A percentile compares a stretch with the other conserved stretches of the same genome.
Evolutionary conservation across 1,140 invertebrate species (phyloP).

Genomic region (Heliothis subflexa): DNA sequence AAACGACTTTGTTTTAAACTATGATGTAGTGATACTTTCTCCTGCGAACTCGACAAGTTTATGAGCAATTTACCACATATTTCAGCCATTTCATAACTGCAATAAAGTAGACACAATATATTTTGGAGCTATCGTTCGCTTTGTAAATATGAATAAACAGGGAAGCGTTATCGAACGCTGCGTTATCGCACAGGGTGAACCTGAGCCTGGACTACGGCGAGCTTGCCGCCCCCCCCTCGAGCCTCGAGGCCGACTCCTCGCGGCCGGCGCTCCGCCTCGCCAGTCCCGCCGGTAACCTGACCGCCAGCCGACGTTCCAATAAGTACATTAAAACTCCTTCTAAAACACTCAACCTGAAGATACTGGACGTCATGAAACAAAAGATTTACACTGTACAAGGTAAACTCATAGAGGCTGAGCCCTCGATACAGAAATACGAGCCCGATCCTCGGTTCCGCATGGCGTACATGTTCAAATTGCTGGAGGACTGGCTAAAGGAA

Average conservation of each 20-base stretch:
- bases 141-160: neutral
- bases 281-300: neutral
- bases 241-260: neutral
- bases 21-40: too few species aligned
- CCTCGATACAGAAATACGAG: conserved; percentile 45
- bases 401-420: conserved; percentile 46
- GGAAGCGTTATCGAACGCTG: too few species aligned
- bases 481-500: conserved; percentile 55
- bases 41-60: too few species aligned
- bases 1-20: too few species aligned
- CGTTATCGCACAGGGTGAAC: conserved; percentile 9
- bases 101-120: neutral
- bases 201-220: conserved; percentile 21
- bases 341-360: neutral
- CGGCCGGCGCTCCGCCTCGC: neutral
- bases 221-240: neutral
- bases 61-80: too few species aligned
- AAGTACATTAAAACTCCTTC: neutral
- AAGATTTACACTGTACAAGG: conserved; percentile 56
- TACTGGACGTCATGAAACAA: conserved; percentile 57
- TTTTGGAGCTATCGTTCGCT: neutral
- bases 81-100: too few species aligned
- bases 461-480: conserved; percentile 54
- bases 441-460: conserved; percentile 44
- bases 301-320: neutral